phyloP scores from a whole-genome alignment of 2,888 invertebrate genomes.

The Mamestra brassicae region DNA sequence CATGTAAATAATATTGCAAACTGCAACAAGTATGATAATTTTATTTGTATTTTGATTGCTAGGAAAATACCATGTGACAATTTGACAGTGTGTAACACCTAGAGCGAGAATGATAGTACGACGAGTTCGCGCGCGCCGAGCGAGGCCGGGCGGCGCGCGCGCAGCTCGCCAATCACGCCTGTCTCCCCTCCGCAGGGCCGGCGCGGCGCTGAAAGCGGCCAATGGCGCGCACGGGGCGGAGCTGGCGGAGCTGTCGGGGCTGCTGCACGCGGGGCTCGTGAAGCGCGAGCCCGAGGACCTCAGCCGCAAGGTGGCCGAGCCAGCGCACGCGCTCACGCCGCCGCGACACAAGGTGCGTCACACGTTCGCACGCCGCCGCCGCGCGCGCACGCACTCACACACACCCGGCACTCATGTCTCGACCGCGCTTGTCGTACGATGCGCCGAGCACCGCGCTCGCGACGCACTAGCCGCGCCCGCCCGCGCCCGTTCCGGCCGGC shows the following conservation, averaged over 20 bases:
- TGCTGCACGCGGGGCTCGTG: slow-evolving; percentile 93
- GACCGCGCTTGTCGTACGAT: slow-evolving; percentile 91
- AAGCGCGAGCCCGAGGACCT: slow-evolving; percentile 96
- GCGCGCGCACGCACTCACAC: slow-evolving; percentile 91
- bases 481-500: slow-evolving; percentile 91
- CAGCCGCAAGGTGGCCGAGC: slow-evolving; percentile 93
- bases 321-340: slow-evolving; percentile 92
- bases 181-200: slow-evolving; percentile 92
- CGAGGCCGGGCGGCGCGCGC: slow-evolving; percentile 82
- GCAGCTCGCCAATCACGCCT: slow-evolving; percentile 87
- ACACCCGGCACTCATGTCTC: slow-evolving; percentile 90
- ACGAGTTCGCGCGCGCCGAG: slow-evolving; percentile 79
- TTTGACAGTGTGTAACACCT: slow-evolving; percentile 75
- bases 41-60: slow-evolving; percentile 71
- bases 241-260: slow-evolving; percentile 92
- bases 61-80: slow-evolving; percentile 75
- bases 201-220: slow-evolving; percentile 91
- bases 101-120: slow-evolving; percentile 79
- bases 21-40: slow-evolving; percentile 74
- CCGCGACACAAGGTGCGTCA: slow-evolving; percentile 92
- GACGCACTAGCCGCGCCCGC: slow-evolving; percentile 90
- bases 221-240: slow-evolving; percentile 93
- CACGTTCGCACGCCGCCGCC: slow-evolving; percentile 89
- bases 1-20: slow-evolving; percentile 69
- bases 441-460: slow-evolving; percentile 91